phyloP scores from a whole-genome alignment of 2,888 invertebrate species.

The Cheilosia impressa region DNA sequence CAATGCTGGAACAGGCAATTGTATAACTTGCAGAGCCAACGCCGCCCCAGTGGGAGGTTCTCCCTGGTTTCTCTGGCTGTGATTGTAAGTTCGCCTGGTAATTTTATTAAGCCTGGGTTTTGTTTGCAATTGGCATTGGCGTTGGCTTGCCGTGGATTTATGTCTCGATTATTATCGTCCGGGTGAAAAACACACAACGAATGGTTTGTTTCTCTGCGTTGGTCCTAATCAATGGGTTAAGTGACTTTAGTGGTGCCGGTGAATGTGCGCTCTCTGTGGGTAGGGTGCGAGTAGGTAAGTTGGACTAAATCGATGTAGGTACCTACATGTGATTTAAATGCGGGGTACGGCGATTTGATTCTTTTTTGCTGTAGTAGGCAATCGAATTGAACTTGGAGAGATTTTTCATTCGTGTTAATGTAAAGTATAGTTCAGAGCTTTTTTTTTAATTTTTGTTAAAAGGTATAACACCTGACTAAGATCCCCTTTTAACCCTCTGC shows the following conservation, averaged over 20 bases:
- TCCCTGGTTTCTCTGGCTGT: slow-evolving; percentile 30
- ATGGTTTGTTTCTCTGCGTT: slow-evolving; percentile 57
- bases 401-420: too few species aligned
- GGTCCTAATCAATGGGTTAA: slow-evolving; percentile 69
- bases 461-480: too few species aligned
- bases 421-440: too few species aligned
- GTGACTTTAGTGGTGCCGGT: slow-evolving; percentile 61
- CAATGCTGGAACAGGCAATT: slow-evolving; percentile 55
- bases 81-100: slow-evolving; percentile 34
- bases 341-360: too few species aligned
- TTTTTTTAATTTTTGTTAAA: too few species aligned
- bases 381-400: too few species aligned
- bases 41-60: slow-evolving; percentile 73
- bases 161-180: slow-evolving; percentile 49
- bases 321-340: too few species aligned
- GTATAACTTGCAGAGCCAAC: slow-evolving; percentile 54
- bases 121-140: slow-evolving; percentile 32
- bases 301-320: too few species aligned
- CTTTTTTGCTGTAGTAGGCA: too few species aligned
- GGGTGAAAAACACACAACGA: slow-evolving; percentile 63
- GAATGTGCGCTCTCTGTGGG: slow-evolving; percentile 44
- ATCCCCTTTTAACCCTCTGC: too few species aligned
- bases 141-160: slow-evolving; percentile 52
- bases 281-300: neutral
- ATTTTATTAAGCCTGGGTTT: slow-evolving; percentile 38